Evolutionary conservation across 92 coral and sea anemone genomes (phyloP), one percentile per base, ranked within the genome.

Genomic region (Desmophyllum pertusum): DNA sequence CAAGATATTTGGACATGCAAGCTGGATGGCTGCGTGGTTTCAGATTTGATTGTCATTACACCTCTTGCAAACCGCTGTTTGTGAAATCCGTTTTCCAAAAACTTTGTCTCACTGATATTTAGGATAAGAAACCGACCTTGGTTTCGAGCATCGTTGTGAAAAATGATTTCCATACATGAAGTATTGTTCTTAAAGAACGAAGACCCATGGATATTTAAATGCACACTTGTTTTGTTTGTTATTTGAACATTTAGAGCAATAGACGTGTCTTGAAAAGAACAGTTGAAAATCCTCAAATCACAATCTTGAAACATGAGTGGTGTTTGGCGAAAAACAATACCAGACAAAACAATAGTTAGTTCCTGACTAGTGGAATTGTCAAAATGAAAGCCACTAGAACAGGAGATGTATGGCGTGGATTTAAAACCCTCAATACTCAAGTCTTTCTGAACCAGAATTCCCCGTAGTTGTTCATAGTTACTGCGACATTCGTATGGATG

Each of bases 391-490:
- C 71, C 81, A 3, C 51, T 50, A 42, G 6, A 4, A 41, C 86
- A 82, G 3, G 30, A 82, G 18, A 82, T 31, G 27, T 71, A 59
- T 3, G 75, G 31, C 2, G 45, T 33, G 18, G 79, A 51, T 19
- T 17, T n/a, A 1, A 51, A 43, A 6, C 86, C 86, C 57, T 39
- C 66, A 21, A 82, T 53, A 7, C 9, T 71, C 53, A 90, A 30
- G 36, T 72, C 83, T 53, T 83, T 87, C n/a, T 90, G 43, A 21
- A 64, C 42, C 27, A 50, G 18, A 17, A 79, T 78, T n/a, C 94
- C 84, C 9, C 74, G 81, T 3, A 75, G 70, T 0, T 21, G 41
- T 3, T 6, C 71, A 42, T 64, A 3, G 57, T 21, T 0, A 39
- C 62, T 42, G 78, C 17, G 8, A 51, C 89, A 87, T 27, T 80